Evolutionary conservation across 2,888 invertebrate genomes (phyloP).

Genomic region (Microchrysa polita): DNA sequence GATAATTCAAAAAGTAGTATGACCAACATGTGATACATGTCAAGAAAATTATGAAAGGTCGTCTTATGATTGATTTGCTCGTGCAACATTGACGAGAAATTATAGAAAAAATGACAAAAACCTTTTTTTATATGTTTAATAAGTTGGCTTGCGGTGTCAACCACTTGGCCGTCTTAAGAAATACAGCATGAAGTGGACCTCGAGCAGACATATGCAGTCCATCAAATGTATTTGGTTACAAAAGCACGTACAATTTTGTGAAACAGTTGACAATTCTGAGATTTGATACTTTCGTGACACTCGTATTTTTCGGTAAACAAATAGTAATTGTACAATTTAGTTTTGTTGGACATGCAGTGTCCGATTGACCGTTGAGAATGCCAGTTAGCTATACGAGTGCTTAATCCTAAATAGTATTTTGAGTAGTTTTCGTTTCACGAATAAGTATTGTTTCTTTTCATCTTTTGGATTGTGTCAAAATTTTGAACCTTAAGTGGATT

Average conservation of each 20-base stretch:
- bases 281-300: conserved; percentile 24
- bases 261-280: background rate
- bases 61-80: conserved; percentile 32
- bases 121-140: background rate
- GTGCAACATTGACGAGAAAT: conserved; percentile 34
- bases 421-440: too few relatives aligned
- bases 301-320: too few relatives aligned
- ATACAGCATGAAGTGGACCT: conserved; percentile 15
- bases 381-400: too few relatives aligned
- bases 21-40: conserved; percentile 26
- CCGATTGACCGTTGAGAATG: too few relatives aligned
- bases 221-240: conserved; percentile 29
- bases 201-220: conserved; percentile 8
- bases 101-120: conserved; percentile 16
- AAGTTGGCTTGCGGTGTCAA: background rate
- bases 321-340: too few relatives aligned
- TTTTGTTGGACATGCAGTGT: too few relatives aligned
- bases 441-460: too few relatives aligned
- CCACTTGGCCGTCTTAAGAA: background rate
- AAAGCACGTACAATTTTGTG: background rate
- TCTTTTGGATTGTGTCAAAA: too few relatives aligned
- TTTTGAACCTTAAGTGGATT: too few relatives aligned
- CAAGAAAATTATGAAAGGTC: conserved; percentile 39
- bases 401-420: too few relatives aligned
- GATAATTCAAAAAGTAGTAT: background rate